Conservation (phyloP, 2,888 invertebrate species). For the Synergus gifuensis region DNA sequence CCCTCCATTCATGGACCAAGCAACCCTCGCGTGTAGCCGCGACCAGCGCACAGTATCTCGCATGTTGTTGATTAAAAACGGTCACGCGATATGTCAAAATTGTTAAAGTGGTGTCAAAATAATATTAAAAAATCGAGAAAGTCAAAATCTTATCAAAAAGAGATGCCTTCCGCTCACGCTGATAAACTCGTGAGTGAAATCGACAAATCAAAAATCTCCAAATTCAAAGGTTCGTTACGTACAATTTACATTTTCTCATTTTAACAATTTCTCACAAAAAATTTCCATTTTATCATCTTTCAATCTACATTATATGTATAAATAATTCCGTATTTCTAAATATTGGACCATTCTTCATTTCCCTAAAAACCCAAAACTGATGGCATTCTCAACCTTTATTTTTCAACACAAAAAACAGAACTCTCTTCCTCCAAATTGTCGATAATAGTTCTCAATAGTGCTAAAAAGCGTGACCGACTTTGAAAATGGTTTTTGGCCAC, state of each 20-base stretch:
- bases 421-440: background rate
- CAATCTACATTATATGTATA: no score
- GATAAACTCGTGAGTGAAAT: background rate
- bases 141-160: background rate
- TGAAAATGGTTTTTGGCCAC: background rate
- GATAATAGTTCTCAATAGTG: constrained; percentile 4
- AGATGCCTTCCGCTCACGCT: background rate
- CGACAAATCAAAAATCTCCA: background rate
- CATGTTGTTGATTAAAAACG: constrained; percentile 59
- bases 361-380: background rate
- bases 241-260: background rate
- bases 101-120: constrained; percentile 10
- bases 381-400: background rate
- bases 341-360: no score
- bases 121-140: background rate
- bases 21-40: constrained; percentile 67
- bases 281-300: no score
- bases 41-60: constrained; percentile 63
- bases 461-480: constrained; percentile 1
- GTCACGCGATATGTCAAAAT: constrained; percentile 29
- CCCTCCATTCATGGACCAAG: constrained; percentile 68
- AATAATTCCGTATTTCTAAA: no score
- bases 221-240: background rate
- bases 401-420: background rate
- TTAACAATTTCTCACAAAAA: no score